These are phyloP conservation scores for Monarcha castaneiventris DNA, from an alignment of 2,113 vertebrate genomes.

Conservation along the genomic window DNA sequence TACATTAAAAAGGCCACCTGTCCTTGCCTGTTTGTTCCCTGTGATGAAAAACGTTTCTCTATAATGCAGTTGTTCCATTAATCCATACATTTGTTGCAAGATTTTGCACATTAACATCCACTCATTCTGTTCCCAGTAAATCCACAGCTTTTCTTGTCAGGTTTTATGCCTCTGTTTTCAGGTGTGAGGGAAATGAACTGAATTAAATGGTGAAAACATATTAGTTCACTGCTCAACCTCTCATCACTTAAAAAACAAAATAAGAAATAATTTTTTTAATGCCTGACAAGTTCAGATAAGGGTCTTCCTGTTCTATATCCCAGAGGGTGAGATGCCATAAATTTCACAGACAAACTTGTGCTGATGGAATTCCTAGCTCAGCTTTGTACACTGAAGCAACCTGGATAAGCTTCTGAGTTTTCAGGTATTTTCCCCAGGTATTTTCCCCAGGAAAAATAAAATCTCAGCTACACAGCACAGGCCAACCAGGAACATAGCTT, in stretches of 20 bases:
- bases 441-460: background rate
- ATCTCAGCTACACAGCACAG: background rate
- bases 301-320: background rate
- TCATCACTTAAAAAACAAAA: background rate
- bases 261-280: background rate
- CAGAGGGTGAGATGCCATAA: background rate
- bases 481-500: background rate
- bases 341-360: background rate
- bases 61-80: slow-evolving; percentile 18
- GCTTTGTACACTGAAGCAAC: background rate
- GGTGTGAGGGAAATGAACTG: background rate
- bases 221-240: background rate
- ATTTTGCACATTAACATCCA: slow-evolving; percentile 16
- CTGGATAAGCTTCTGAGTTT: background rate
- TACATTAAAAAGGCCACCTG: slow-evolving; percentile 44
- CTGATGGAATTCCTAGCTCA: background rate
- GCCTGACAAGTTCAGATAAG: background rate
- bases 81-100: slow-evolving; percentile 8
- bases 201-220: rapidly evolving
- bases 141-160: background rate
- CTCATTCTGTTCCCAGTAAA: background rate
- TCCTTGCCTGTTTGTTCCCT: slow-evolving; percentile 1
- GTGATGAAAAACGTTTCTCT: background rate
- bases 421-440: background rate
- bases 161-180: background rate